Base-by-base conservation (phyloP, 2,888 invertebrate species). In the Tuberolachnus salignus region DNA sequence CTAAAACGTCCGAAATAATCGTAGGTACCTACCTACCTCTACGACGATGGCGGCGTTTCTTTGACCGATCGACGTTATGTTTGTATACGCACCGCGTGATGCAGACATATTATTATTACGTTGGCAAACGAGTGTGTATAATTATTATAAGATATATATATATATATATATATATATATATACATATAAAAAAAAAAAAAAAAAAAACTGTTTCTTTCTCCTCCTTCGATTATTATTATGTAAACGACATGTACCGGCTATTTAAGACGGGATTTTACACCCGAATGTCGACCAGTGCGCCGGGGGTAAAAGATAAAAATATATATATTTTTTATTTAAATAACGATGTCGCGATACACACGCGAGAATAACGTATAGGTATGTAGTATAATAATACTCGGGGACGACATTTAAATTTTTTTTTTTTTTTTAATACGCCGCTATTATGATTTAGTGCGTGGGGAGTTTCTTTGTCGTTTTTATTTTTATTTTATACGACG, bases 31-130 rank as follows among this genome's bases (percentile, higher is more conserved):
- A n/a, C n/a, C n/a, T n/a, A 1, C 4, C n/a, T 6, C 4, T 53
- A n/a, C 16, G 69, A n/a, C 14, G 57, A 42, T 61, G 71, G 70
- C 73, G 73, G 72, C 51, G 34, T 73, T 63, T 63, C 73, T 73
- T 63, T 63, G 73, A 73, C 63, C 61, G 61, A 42, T 73, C 13
- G 21, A 59, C n/a, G n/a, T 21, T 51, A 51, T 51, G 21, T 63
- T 21, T 51, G 21, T 19, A 61, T 57, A 42, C 61, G n/a, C 21
- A 8, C n/a, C 26, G 23, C 57, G n/a, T n/a, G n/a, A n/a, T n/a
- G n/a, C n/a, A n/a, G n/a, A n/a, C n/a, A n/a, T n/a, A n/a, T n/a
- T n/a, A n/a, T n/a, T n/a, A n/a, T 59, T 46, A 46, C 46, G 59
- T 6, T 70, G n/a, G 57, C 57, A 26, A 71, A 59, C 16, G 46